phyloP scores from a whole-genome alignment of 1,140 invertebrate species.

The Aporrectodea caliginosa region DNA sequence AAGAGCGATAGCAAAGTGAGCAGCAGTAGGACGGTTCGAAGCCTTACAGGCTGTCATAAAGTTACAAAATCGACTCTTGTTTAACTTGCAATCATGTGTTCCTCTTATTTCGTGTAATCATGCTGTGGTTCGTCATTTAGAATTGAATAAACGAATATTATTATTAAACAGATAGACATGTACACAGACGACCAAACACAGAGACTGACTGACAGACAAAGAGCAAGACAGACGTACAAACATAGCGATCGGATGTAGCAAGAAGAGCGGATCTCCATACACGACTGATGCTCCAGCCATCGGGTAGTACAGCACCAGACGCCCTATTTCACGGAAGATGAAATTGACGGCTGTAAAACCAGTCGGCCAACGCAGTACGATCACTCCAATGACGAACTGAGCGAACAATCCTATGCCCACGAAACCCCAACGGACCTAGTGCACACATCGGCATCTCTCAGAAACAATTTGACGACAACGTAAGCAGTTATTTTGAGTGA shows the following conservation, averaged over 20 bases:
- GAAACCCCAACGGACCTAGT: neutral
- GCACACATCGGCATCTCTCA: no score
- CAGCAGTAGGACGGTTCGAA: no score
- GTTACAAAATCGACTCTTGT: no score
- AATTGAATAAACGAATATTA: no score
- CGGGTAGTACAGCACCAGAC: neutral
- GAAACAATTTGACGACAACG: neutral
- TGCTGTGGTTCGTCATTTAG: no score
- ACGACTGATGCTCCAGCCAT: neutral
- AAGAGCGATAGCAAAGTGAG: no score
- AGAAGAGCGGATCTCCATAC: neutral
- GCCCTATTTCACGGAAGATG: neutral
- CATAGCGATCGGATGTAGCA: slow-evolving; percentile 2
- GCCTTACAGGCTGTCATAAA: no score
- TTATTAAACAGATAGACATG: no score
- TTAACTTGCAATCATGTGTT: no score
- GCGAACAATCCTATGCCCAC: neutral
- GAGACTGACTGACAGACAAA: no score
- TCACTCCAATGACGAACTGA: neutral
- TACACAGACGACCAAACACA: no score
- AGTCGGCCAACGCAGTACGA: neutral
- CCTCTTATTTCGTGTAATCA: no score
- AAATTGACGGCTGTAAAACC: neutral
- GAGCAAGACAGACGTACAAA: slow-evolving; percentile 1
- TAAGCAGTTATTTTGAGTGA: neutral